Evolutionary conservation across 2,797 vertebrate genomes (phyloP), one percentile per base, ranked within the genome.

Genomic region (Etheostoma nigrum): DNA sequence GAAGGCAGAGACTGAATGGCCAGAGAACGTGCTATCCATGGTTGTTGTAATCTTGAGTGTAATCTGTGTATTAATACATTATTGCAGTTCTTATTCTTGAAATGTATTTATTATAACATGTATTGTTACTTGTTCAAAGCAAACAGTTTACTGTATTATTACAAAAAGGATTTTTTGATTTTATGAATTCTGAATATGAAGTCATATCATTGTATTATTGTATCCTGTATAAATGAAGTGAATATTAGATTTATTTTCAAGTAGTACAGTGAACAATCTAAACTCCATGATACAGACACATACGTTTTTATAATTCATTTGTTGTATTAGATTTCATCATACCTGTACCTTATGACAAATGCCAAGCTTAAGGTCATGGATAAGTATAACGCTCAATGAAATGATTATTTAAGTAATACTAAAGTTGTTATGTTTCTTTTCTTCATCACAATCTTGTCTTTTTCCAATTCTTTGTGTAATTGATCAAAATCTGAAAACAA

Each of bases 41-140:
- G 5, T 40, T 70, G 27, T 11, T 49, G 55, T 54, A 40, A 59
- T 45, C 4, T 53, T 57, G 8, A 42, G 2, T 51, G 15, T 45
- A 54, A 30, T 23, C n/a, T 60, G 21, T 55, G 5, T 49, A 60
- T 51, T 25, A 60, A 49, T 10, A 21, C 12, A 55, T 45, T 45
- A 4, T 10, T 57, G 6, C 3, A 27, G 52, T 54, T 57, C 5
- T 45, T 23, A 10, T 16, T 5, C 15, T 48, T 16, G 2, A 54
- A 53, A 51, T 60, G 1, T 44, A 70, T 70, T 60, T 74, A 58
- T 58, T 42, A 44, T 48, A 51, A n/a, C 3, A 40, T 70, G 7
- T 42, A 8, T 62, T 47, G 36, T 40, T 3, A 11, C 11, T 59
- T 30, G 23, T 10, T 4, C 10, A 5, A 48, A 15, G 4, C 1